A percentile compares a stretch with the other conserved stretches of the same genome.
Evolutionary conservation across 2,113 vertebrate genomes (phyloP).

Genomic region (Hemichromis elongatus): DNA sequence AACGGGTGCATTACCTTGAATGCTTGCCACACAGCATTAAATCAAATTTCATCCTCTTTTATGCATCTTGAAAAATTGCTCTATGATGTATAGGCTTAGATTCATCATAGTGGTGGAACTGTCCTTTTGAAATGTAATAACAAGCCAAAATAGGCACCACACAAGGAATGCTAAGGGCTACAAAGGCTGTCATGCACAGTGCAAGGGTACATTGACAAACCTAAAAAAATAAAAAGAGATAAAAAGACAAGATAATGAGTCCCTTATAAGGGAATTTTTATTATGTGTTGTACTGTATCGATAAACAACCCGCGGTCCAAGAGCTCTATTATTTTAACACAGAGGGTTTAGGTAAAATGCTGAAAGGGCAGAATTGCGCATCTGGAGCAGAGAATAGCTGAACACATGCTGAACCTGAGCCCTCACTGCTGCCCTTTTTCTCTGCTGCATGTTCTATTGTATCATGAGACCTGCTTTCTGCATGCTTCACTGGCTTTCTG

Average conservation of each 20-base stretch:
- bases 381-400: constrained; percentile 30
- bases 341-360: constrained; percentile 37
- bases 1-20: not conserved
- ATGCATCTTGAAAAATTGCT: not conserved
- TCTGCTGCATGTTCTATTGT: constrained; percentile 54
- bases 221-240: not conserved
- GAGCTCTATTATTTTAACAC: not conserved
- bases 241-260: not conserved
- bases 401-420: constrained; percentile 22
- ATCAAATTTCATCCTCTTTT: not conserved
- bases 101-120: not conserved
- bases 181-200: not conserved
- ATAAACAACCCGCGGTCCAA: not conserved
- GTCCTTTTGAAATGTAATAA: not conserved
- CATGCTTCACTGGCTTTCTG: constrained; percentile 64
- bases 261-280: not conserved
- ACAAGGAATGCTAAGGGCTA: not conserved
- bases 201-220: not conserved
- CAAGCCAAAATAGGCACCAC: not conserved
- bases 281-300: not conserved
- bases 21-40: not conserved
- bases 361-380: constrained; percentile 41
- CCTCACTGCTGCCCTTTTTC: constrained; percentile 20
- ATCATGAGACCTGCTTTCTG: constrained; percentile 38
- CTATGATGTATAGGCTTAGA: not conserved